phyloP scores from a whole-genome alignment of 2,888 invertebrate genomes.

The Embidobia sp. region DNA sequence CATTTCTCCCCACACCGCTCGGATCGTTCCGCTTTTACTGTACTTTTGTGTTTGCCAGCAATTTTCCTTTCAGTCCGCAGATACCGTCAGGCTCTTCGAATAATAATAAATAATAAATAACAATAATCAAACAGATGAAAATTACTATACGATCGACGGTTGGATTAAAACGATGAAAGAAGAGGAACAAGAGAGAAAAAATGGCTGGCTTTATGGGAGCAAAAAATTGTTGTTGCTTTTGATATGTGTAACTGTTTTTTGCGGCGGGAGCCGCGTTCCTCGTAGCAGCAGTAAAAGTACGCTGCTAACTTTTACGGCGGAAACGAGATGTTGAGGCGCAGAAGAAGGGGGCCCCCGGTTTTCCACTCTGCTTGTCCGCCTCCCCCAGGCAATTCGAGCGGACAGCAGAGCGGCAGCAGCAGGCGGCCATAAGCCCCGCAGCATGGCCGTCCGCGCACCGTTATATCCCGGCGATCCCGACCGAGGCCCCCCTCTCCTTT shows the following conservation, averaged over 20 bases:
- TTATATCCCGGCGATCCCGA: constrained; percentile 72
- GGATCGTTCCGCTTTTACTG: no score
- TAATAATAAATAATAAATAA: no score
- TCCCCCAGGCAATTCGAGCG: constrained; percentile 67
- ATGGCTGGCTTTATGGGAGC: no score
- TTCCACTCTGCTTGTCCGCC: constrained; percentile 70
- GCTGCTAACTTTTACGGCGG: constrained; percentile 63
- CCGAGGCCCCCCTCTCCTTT: constrained; percentile 71
- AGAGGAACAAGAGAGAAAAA: no score
- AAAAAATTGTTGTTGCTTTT: no score
- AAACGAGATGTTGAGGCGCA: constrained; percentile 61
- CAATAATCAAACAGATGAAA: no score
- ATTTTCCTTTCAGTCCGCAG: no score
- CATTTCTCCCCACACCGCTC: no score
- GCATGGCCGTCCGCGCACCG: constrained; percentile 77
- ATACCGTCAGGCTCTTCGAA: no score
- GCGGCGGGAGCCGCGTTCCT: constrained; percentile 35
- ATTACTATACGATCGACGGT: no score
- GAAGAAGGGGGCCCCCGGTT: constrained; percentile 71
- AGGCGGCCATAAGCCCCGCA: constrained; percentile 76
- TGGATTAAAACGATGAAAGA: no score
- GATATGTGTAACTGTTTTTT: constrained; percentile 50
- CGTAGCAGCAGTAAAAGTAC: constrained; percentile 58
- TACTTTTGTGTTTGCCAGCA: no score
- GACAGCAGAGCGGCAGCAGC: constrained; percentile 60